Conservation (phyloP, 2,797 vertebrate genomes). For the Syndactyla subalaris region DNA sequence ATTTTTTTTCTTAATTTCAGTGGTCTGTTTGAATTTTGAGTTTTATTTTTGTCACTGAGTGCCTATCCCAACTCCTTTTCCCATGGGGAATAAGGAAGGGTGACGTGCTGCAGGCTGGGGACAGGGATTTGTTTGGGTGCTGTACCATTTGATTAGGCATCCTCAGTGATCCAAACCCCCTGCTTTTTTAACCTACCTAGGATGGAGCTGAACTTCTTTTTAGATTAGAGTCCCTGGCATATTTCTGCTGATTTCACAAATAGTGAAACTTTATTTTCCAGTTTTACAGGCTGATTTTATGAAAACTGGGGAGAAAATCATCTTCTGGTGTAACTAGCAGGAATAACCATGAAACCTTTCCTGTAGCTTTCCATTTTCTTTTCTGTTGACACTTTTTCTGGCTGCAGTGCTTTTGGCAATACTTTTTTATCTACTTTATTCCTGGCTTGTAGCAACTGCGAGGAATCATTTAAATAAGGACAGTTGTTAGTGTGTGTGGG, state of each 20-base stretch:
- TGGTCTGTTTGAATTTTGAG: background rate
- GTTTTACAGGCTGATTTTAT: background rate
- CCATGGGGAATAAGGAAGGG: fast-evolving
- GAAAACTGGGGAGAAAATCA: background rate
- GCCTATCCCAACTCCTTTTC: background rate
- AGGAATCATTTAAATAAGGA: background rate
- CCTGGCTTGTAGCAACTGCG: background rate
- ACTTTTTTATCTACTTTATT: background rate
- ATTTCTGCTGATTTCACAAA: background rate
- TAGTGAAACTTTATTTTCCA: background rate
- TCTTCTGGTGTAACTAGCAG: background rate
- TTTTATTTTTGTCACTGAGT: background rate
- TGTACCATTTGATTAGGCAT: background rate
- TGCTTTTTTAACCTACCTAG: background rate
- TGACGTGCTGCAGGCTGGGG: fast-evolving
- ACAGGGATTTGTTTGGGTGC: fast-evolving
- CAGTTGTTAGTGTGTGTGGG: background rate
- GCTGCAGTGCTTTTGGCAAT: background rate
- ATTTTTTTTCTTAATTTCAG: background rate
- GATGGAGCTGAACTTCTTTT: background rate
- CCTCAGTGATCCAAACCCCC: fast-evolving
- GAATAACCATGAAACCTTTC: background rate
- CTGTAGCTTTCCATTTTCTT: background rate
- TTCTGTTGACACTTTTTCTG: background rate
- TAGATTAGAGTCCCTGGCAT: background rate